Evolutionary conservation across 2,113 vertebrate genomes (phyloP).

Genomic region (Tricholaema leucomelas): DNA sequence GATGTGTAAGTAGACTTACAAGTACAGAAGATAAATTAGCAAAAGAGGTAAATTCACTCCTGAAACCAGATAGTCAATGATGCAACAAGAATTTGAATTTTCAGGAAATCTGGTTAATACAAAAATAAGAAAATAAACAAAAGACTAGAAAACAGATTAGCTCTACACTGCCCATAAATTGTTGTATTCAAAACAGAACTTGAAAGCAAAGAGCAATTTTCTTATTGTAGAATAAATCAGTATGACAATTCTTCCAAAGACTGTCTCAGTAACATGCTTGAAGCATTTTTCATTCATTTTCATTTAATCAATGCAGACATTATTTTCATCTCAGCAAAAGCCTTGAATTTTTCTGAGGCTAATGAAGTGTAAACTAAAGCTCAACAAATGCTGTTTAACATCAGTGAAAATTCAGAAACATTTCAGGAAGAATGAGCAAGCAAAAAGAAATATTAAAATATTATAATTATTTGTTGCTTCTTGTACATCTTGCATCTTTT

Average conservation of each 20-base stretch:
- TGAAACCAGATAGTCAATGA: background rate
- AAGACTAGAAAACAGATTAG: background rate
- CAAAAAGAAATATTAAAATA: background rate
- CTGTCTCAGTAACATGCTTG: background rate
- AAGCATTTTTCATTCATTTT: background rate
- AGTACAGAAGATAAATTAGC: background rate
- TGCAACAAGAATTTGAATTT: background rate
- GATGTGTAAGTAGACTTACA: too few relatives aligned
- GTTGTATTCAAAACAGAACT: background rate
- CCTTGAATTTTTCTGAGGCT: background rate
- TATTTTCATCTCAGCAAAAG: conserved; percentile 11
- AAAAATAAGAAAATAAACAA: background rate
- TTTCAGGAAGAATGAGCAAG: conserved; percentile 18
- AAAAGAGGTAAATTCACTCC: background rate
- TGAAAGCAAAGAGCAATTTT: background rate
- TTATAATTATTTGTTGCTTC: background rate
- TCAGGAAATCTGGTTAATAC: background rate
- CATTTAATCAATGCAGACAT: background rate
- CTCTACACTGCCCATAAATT: background rate
- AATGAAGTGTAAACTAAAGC: conserved; percentile 5
- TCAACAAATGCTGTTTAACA: conserved; percentile 3
- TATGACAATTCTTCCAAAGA: background rate
- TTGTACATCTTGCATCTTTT: background rate
- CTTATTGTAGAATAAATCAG: background rate
- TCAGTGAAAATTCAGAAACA: background rate